Conservation (phyloP, 2,797 vertebrate species). For the Sardinella longiceps region DNA sequence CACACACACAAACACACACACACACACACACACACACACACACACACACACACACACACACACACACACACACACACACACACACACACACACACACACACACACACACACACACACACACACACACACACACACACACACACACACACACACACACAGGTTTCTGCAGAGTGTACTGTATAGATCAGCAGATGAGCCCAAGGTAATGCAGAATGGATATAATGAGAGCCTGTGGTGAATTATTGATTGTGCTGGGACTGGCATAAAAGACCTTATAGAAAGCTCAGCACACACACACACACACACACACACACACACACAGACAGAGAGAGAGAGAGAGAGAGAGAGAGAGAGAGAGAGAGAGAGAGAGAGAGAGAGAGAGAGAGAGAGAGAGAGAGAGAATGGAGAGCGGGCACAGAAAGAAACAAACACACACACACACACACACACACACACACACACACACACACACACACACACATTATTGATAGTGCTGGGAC, state of each 20-base stretch:
- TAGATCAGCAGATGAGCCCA: slow-evolving; percentile 14
- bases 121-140: neutral
- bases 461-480: too few relatives aligned
- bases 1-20: too few relatives aligned
- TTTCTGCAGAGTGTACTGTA: neutral
- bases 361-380: too few relatives aligned
- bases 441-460: too few relatives aligned
- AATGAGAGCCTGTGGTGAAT: neutral
- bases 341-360: too few relatives aligned
- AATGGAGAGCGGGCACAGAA: too few relatives aligned
- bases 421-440: too few relatives aligned
- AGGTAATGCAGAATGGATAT: neutral
- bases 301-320: too few relatives aligned
- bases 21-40: too few relatives aligned
- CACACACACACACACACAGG: neutral
- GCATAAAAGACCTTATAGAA: slow-evolving; percentile 5
- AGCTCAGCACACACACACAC: too few relatives aligned
- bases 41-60: neutral
- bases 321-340: too few relatives aligned
- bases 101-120: neutral
- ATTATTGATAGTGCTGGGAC: neutral
- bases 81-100: neutral
- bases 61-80: neutral
- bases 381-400: too few relatives aligned
- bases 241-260: neutral